Evolutionary conservation across 1,140 invertebrate species (phyloP).

Genomic region (Achatina immaculata): DNA sequence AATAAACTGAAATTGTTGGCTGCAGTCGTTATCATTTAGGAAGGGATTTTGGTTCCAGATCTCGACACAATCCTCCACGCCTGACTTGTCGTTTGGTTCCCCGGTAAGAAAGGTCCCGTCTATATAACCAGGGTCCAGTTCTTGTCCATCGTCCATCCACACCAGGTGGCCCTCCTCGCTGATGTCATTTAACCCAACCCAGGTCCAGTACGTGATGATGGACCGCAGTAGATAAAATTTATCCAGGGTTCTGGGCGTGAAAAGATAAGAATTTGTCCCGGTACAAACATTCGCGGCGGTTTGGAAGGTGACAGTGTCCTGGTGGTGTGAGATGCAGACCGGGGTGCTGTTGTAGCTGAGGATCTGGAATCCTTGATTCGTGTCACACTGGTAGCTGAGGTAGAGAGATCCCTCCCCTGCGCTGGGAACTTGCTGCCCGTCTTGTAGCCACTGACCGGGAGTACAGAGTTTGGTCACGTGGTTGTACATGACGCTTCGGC

Average conservation of each 20-base stretch:
- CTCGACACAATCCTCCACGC: not conserved
- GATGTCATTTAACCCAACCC: slow-evolving; percentile 1
- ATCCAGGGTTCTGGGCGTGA: not conserved
- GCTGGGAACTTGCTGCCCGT: not conserved
- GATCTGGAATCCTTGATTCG: not conserved
- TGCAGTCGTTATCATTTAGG: not conserved
- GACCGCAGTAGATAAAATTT: not conserved
- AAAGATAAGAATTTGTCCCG: not conserved
- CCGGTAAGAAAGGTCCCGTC: not conserved
- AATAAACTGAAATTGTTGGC: not conserved
- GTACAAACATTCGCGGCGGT: not conserved
- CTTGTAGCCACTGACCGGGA: not conserved
- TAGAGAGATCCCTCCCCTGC: not conserved
- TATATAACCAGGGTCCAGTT: not conserved
- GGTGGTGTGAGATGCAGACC: not conserved
- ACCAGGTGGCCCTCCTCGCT: not conserved
- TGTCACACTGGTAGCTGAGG: not conserved
- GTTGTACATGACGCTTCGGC: slow-evolving; percentile 10
- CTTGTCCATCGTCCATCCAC: not conserved
- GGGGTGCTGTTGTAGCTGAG: not conserved
- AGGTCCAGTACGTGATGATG: not conserved
- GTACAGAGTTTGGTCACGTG: not conserved
- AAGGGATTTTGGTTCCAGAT: not conserved
- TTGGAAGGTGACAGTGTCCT: not conserved
- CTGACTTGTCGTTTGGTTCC: not conserved